Evolutionary conservation across 2,888 invertebrate genomes (phyloP).

Genomic region (Urechis unicinctus): DNA sequence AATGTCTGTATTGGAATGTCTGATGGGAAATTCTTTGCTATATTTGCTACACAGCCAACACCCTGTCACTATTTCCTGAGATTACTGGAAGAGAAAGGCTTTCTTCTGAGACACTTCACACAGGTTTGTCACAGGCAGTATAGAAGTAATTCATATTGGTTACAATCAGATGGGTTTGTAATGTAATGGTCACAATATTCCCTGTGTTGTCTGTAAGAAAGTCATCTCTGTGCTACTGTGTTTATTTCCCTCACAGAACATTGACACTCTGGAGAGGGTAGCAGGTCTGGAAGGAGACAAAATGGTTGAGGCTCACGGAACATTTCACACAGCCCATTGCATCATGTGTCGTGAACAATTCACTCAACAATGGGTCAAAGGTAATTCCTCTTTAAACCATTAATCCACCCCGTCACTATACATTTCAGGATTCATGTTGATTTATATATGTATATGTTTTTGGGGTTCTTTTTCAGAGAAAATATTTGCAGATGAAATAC

Average conservation of each 20-base stretch:
- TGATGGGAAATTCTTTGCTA: constrained; percentile 1
- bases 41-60: constrained; percentile 69
- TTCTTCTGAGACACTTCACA: constrained; percentile 56
- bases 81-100: constrained; percentile 73
- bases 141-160: neutral
- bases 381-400: too few relatives aligned
- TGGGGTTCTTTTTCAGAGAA: constrained; percentile 59
- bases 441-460: too few relatives aligned
- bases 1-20: too few relatives aligned
- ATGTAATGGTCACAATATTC: too few relatives aligned
- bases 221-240: neutral
- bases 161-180: neutral
- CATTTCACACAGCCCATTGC: constrained; percentile 83
- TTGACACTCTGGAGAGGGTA: constrained; percentile 83
- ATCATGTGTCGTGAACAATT: constrained; percentile 64
- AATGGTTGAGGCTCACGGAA: constrained; percentile 90
- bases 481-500: constrained; percentile 68
- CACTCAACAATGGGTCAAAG: constrained; percentile 78
- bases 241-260: constrained; percentile 63
- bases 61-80: constrained; percentile 83
- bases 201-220: too few relatives aligned
- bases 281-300: constrained; percentile 78
- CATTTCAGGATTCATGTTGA: too few relatives aligned
- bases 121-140: constrained; percentile 52
- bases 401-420: too few relatives aligned